Evolutionary conservation across 2,888 invertebrate species (phyloP).

Genomic region (Xanthorhoe spadicearia): DNA sequence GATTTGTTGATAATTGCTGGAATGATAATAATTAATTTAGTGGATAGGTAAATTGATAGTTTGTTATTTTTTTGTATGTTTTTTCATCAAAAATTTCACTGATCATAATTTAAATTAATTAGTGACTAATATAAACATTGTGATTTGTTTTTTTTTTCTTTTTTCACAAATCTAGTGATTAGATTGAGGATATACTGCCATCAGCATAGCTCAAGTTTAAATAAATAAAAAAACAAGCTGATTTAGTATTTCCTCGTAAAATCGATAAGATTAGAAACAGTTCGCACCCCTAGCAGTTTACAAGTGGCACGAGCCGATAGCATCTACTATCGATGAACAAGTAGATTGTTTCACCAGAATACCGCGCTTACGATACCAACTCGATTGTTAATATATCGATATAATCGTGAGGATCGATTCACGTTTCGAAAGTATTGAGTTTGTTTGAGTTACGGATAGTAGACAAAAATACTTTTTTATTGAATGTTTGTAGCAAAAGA

Average conservation of each 20-base stretch:
- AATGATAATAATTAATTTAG: too few relatives aligned
- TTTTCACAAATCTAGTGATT: too few relatives aligned
- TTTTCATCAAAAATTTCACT: too few relatives aligned
- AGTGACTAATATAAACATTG: too few relatives aligned
- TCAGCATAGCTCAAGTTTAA: neutral
- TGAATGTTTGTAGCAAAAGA: neutral
- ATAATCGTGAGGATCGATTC: constrained; percentile 66
- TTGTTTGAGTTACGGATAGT: constrained; percentile 28
- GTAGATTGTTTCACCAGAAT: constrained; percentile 78
- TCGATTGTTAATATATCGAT: constrained; percentile 65
- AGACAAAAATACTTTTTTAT: neutral
- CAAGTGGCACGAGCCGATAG: constrained; percentile 83
- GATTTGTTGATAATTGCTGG: neutral
- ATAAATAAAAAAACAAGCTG: too few relatives aligned
- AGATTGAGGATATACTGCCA: neutral
- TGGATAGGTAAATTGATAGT: neutral
- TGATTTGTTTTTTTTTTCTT: too few relatives aligned
- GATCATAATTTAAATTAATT: too few relatives aligned
- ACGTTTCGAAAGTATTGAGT: constrained; percentile 60
- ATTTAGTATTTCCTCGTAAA: constrained; percentile 8
- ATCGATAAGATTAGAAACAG: constrained; percentile 48
- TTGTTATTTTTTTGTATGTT: too few relatives aligned
- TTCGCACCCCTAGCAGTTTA: constrained; percentile 67
- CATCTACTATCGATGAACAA: constrained; percentile 80
- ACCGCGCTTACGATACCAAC: constrained; percentile 63